Evolutionary conservation across 2,888 invertebrate genomes (phyloP).

Genomic region (Philonicus albiceps): DNA sequence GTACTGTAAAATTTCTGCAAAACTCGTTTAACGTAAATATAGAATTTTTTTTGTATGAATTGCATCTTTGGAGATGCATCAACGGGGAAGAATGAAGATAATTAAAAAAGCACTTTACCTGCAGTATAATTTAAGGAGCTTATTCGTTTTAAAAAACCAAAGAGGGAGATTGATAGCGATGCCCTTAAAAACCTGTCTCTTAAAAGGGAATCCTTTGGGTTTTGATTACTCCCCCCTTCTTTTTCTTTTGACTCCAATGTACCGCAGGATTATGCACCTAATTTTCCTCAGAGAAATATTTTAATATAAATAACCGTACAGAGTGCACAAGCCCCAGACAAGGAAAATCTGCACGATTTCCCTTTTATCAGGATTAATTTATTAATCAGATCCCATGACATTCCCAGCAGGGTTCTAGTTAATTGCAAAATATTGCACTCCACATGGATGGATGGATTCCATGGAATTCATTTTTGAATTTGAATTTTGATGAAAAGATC

Average conservation of each 20-base stretch:
- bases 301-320: background rate
- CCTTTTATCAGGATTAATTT: background rate
- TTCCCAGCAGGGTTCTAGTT: background rate
- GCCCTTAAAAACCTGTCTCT: background rate
- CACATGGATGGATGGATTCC: no score
- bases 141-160: background rate
- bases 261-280: background rate
- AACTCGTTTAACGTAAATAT: background rate
- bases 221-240: background rate
- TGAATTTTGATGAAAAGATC: background rate
- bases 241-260: background rate
- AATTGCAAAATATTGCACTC: background rate
- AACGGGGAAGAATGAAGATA: background rate
- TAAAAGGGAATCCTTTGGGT: background rate
- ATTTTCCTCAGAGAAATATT: background rate
- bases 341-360: background rate
- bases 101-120: background rate
- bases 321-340: background rate
- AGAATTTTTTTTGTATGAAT: background rate
- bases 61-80: background rate
- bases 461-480: background rate
- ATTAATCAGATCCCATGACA: background rate
- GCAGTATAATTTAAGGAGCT: background rate
- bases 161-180: background rate
- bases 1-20: background rate